These are phyloP conservation scores for Drosophila nikananu DNA, from an alignment of 1,140 invertebrate genomes.

Conservation along the genomic window DNA sequence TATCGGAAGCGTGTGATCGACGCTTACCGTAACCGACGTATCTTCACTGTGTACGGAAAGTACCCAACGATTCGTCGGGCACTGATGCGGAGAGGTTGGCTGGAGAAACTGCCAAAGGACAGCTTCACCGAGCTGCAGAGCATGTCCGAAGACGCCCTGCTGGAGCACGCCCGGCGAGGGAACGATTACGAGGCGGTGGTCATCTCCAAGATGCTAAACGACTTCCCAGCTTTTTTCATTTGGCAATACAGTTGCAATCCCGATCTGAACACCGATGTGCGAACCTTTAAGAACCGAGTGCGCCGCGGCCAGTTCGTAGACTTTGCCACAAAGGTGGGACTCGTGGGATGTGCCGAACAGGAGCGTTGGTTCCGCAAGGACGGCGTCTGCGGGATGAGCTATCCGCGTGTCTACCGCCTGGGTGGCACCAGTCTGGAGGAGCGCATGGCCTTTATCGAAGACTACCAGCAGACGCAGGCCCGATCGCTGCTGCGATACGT, in stretches of 20 bases:
- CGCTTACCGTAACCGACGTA: constrained; percentile 77
- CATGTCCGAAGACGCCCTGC: constrained; percentile 74
- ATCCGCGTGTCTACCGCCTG: constrained; percentile 87
- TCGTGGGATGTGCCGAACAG: constrained; percentile 87
- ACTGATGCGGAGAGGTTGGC: constrained; percentile 87
- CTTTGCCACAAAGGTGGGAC: constrained; percentile 88
- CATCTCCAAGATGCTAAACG: constrained; percentile 87
- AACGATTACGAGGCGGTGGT: constrained; percentile 84
- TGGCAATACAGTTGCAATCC: constrained; percentile 86
- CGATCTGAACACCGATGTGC: constrained; percentile 80
- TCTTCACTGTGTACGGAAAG: constrained; percentile 80
- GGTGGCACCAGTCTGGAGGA: constrained; percentile 85
- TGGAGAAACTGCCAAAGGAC: constrained; percentile 86
- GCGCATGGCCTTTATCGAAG: constrained; percentile 86
- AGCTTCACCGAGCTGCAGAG: constrained; percentile 79
- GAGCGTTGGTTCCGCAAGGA: constrained; percentile 88
- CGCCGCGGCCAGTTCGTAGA: constrained; percentile 85
- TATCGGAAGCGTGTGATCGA: constrained; percentile 78
- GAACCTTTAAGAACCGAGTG: constrained; percentile 87
- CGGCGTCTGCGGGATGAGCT: constrained; percentile 86
- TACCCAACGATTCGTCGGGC: constrained; percentile 85
- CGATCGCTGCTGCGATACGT: constrained; percentile 92
- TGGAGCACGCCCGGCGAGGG: constrained; percentile 74
- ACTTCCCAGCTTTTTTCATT: constrained; percentile 87
- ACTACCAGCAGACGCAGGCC: constrained; percentile 92